Percentiles rank a stretch among this genome's conserved stretches.
Evolutionary conservation across 1,140 invertebrate species (phyloP).

Genomic region (Pseudomyrmex concolor): DNA sequence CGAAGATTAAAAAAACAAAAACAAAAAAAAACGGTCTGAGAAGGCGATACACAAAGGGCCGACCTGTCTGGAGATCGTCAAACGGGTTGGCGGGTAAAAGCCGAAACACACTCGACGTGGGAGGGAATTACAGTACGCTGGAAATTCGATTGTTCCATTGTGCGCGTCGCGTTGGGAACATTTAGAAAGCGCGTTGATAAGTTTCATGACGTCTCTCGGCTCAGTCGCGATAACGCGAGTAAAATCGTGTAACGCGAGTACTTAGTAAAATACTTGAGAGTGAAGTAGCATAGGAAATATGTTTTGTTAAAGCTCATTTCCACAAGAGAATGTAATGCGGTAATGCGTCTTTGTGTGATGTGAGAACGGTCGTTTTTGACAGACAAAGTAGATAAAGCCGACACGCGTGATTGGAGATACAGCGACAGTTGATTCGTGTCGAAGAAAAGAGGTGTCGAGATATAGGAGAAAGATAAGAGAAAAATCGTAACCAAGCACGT

Average conservation of each 20-base stretch:
- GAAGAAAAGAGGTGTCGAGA: not conserved
- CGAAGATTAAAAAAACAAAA: constrained; percentile 34
- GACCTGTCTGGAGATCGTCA: constrained; percentile 51
- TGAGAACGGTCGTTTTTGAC: not conserved
- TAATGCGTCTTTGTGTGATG: not conserved
- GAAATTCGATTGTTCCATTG: constrained; percentile 25
- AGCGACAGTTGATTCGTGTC: constrained; percentile 7
- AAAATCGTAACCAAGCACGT: not conserved
- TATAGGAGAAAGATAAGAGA: not conserved
- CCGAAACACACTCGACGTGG: not conserved
- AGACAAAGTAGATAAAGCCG: constrained; percentile 40
- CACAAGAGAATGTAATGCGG: too few relatives aligned
- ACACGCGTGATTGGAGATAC: constrained; percentile 11
- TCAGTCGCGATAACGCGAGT: not conserved
- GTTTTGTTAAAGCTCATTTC: too few relatives aligned
- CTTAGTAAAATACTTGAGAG: not conserved
- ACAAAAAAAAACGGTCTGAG: not conserved
- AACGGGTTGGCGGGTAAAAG: constrained; percentile 42
- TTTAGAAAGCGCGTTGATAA: constrained; percentile 1
- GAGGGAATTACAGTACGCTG: constrained; percentile 24
- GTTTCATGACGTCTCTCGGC: not conserved
- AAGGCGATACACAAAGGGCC: constrained; percentile 24
- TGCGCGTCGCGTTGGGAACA: not conserved
- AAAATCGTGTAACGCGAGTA: too few relatives aligned
- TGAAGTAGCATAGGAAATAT: too few relatives aligned